Percentiles rank a stretch among this genome's conserved stretches.
Evolutionary conservation across 2,113 vertebrate genomes (phyloP).

Genomic region (Halcyon malimbica): DNA sequence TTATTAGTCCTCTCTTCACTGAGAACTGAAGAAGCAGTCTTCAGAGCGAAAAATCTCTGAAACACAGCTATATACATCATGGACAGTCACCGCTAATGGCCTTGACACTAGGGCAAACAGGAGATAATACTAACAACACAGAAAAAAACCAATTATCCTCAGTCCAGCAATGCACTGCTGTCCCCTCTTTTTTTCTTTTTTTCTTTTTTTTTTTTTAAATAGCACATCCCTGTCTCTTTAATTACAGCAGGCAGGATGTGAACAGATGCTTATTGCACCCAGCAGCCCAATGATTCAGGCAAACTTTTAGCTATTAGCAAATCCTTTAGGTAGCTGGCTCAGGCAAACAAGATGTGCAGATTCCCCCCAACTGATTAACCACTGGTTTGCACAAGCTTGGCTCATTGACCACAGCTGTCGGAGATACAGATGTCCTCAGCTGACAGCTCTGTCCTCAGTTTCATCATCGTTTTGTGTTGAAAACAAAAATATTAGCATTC

Average conservation of each 20-base stretch:
- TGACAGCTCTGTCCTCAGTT: background rate
- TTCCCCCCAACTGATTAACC: conserved; percentile 5
- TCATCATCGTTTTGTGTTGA: background rate
- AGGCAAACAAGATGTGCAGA: conserved; percentile 17
- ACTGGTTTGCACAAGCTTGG: conserved; percentile 15
- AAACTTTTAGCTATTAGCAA: conserved; percentile 14
- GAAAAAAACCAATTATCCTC: background rate
- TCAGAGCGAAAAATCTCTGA: background rate
- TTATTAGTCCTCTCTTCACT: background rate
- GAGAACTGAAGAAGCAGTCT: background rate
- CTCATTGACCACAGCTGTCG: conserved; percentile 20
- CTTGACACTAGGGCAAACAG: background rate
- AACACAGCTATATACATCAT: background rate
- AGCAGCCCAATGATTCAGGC: background rate
- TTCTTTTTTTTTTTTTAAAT: background rate
- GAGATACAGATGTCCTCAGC: conserved; percentile 3
- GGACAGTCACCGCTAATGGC: background rate
- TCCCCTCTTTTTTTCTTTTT: background rate
- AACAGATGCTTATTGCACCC: conserved; percentile 37
- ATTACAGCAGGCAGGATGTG: conserved; percentile 6
- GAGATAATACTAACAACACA: background rate
- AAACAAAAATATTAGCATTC: background rate
- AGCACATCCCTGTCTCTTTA: background rate
- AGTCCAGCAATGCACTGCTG: background rate
- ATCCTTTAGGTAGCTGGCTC: conserved; percentile 47